Evolutionary conservation across 2,888 invertebrate species (phyloP), one percentile per base, ranked within the genome.

Genomic region (Drosophila mayaguana): DNA sequence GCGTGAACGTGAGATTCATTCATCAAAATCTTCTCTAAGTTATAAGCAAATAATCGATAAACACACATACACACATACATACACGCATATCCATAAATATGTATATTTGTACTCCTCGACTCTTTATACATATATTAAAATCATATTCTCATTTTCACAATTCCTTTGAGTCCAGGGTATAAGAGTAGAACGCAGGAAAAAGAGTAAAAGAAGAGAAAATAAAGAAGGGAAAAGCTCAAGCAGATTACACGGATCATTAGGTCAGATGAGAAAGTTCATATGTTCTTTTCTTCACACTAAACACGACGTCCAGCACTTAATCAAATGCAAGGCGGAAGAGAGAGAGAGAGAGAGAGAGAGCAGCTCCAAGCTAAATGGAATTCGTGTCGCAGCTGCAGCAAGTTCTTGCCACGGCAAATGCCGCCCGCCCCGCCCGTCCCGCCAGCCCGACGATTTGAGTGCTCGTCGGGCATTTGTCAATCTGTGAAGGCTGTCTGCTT

Each of bases 231-330:
- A n/a, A 60, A 66, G 63, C 74, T 72, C 67, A 67, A 74, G 70
- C 73, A 82, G 84, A 84, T 84, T 84, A 84, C 84, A 87, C 82
- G 84, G 78, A 84, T 87, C 84, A 84, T 87, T 84, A 84, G 87
- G 78, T 84, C 75, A 72, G 80, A 80, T 84, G 84, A 82, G 87
- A 82, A 84, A 87, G 84, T 80, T 87, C 84, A 82, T 84, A 84
- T 82, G 82, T 73, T 78, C 66, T 18, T 63, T 68, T 73, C 72
- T 70, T 68, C 63, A 60, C 83, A 75, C 83, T 63, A 86, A 83
- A 62, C 71, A 72, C 83, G 63, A 74, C 63, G 83, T 81, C 83
- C 83, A 84, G 81, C 83, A 87, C 84, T 84, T 83, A 84, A 84
- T 84, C 83, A 84, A 84, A 83, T 86, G 80, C 81, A 83, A 69